Conservation (phyloP, 2,888 invertebrate species). For the Dioctria linearis region DNA sequence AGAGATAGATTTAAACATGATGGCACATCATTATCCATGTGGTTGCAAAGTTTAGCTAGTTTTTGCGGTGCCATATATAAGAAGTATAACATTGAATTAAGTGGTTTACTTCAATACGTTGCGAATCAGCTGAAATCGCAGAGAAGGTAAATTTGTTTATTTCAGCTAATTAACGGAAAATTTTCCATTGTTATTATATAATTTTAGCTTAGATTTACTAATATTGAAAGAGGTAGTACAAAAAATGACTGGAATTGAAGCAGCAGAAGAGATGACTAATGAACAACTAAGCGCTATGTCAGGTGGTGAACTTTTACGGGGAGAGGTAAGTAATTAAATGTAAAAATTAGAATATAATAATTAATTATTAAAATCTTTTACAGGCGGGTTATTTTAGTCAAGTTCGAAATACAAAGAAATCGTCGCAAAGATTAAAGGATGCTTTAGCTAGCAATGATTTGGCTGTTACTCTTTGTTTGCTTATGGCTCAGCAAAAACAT, state of each 20-base stretch:
- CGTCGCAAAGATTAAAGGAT: constrained; percentile 94
- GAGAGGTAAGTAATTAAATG: constrained; percentile 74
- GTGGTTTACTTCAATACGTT: constrained; percentile 95
- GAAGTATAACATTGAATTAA: constrained; percentile 96
- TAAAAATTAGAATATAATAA: constrained; percentile 21
- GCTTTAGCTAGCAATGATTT: constrained; percentile 94
- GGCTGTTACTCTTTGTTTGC: constrained; percentile 91
- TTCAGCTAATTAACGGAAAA: constrained; percentile 62
- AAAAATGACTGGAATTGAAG: constrained; percentile 99
- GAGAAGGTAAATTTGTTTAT: constrained; percentile 79
- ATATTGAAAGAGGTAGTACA: constrained; percentile 97
- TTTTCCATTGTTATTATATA: constrained; percentile 50
- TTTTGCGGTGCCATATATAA: constrained; percentile 98
- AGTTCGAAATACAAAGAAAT: constrained; percentile 96
- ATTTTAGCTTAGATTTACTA: constrained; percentile 84
- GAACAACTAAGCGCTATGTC: constrained; percentile 98
- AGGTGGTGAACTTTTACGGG: constrained; percentile 94
- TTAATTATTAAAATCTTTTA: constrained; percentile 60
- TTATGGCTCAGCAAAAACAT: constrained; percentile 97
- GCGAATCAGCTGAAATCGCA: constrained; percentile 97
- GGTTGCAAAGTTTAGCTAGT: constrained; percentile 94
- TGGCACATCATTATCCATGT: constrained; percentile 92
- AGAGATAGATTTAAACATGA: constrained; percentile 87
- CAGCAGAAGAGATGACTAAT: constrained; percentile 94
- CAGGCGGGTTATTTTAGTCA: constrained; percentile 98